A percentile compares a stretch with the other conserved stretches of the same genome.
Conservation (phyloP, 1,140 invertebrate genomes). For the Drosophila bocqueti region DNA sequence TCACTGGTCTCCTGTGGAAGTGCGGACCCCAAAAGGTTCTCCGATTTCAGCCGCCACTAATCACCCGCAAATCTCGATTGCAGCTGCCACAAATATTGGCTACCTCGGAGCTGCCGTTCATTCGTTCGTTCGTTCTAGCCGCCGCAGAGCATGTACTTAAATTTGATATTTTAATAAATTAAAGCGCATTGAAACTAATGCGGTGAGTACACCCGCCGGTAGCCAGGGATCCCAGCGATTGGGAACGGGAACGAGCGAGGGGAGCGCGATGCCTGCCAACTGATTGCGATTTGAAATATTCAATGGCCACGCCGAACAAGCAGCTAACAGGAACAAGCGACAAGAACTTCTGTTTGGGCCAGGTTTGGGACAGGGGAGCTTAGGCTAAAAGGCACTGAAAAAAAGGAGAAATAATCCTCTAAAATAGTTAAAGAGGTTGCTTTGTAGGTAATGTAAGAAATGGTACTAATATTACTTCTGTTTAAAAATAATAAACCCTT, state of each 20-base stretch:
- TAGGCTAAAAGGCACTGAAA: neutral
- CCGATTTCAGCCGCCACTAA: slow-evolving; percentile 55
- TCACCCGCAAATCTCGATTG: slow-evolving; percentile 57
- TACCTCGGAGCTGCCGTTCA: slow-evolving; percentile 21
- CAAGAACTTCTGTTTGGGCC: slow-evolving; percentile 78
- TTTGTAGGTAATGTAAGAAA: too few species aligned
- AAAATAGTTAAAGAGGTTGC: neutral
- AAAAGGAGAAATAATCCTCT: neutral
- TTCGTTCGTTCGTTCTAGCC: slow-evolving; percentile 7
- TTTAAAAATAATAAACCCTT: too few species aligned
- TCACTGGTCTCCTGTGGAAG: slow-evolving; percentile 13
- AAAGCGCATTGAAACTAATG: slow-evolving; percentile 73
- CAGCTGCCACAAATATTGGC: slow-evolving; percentile 50
- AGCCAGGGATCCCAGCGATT: slow-evolving; percentile 3
- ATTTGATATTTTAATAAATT: slow-evolving; percentile 84
- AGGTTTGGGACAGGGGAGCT: slow-evolving; percentile 9
- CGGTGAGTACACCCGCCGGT: slow-evolving; percentile 41
- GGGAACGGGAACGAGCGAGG: slow-evolving; percentile 9
- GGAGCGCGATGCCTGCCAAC: slow-evolving; percentile 74
- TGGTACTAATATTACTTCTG: too few species aligned
- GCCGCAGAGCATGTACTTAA: slow-evolving; percentile 63
- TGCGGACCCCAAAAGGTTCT: slow-evolving; percentile 39
- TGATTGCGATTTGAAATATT: slow-evolving; percentile 84
- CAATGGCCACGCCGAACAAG: slow-evolving; percentile 67
- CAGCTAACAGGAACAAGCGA: slow-evolving; percentile 68